phyloP scores from a whole-genome alignment of 2,888 invertebrate species.

The Heteromyza rotundicornis region DNA sequence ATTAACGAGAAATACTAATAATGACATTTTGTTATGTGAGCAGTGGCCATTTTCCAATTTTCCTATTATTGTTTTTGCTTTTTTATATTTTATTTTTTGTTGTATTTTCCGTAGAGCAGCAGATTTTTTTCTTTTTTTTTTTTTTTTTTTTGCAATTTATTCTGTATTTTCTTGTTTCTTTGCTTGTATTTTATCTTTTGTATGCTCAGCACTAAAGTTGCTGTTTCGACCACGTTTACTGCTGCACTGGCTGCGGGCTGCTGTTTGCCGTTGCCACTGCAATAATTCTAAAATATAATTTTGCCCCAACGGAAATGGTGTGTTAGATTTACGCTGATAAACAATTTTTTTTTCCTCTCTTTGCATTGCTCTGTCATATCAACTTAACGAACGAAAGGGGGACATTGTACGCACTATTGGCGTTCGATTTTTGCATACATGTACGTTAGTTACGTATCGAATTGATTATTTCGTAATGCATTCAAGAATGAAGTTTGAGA shows the following conservation, averaged over 20 bases:
- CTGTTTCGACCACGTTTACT: neutral
- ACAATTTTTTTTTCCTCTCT: constrained; percentile 15
- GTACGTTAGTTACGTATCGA: neutral
- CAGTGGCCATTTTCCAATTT: constrained; percentile 10
- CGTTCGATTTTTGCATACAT: neutral
- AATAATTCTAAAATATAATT: neutral
- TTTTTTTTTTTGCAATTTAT: constrained; percentile 10
- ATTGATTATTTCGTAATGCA: too few relatives aligned
- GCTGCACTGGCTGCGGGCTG: neutral
- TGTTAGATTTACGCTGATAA: constrained; percentile 46
- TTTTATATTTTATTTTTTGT: too few relatives aligned
- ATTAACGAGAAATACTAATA: constrained; percentile 41
- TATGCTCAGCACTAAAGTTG: constrained; percentile 1
- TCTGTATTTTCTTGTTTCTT: constrained; percentile 26
- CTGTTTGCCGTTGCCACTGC: neutral
- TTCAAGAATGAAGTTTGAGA: too few relatives aligned
- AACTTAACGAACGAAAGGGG: constrained; percentile 10
- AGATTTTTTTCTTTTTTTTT: too few relatives aligned
- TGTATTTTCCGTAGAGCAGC: too few relatives aligned
- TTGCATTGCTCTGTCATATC: neutral
- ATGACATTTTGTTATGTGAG: constrained; percentile 26
- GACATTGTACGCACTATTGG: constrained; percentile 21
- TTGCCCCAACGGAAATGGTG: constrained; percentile 43
- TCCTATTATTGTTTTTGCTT: too few relatives aligned
- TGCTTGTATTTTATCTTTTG: constrained; percentile 42